Conservation (phyloP, 2,113 vertebrate species). For the Phoxinus phoxinus region DNA sequence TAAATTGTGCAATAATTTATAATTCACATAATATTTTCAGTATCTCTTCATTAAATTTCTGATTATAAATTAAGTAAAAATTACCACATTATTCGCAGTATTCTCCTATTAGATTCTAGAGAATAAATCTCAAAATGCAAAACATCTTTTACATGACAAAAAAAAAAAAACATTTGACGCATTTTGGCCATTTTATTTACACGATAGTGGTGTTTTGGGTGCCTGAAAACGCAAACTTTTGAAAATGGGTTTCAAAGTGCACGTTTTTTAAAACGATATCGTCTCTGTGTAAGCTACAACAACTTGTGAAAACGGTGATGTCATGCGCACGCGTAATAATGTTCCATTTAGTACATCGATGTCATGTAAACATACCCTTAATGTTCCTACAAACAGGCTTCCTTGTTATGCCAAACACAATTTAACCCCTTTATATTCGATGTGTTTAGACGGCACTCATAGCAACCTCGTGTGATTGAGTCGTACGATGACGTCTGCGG, state of each 20-base stretch:
- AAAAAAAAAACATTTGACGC: no score
- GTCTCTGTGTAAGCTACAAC: no score
- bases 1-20: neutral
- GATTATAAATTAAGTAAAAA: neutral
- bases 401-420: neutral
- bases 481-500: neutral
- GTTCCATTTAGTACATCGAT: no score
- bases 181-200: no score
- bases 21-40: neutral
- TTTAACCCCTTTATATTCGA: neutral
- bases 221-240: no score
- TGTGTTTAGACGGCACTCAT: conserved; percentile 55
- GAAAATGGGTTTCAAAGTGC: no score
- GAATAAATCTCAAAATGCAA: neutral
- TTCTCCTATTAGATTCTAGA: no score
- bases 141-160: neutral
- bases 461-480: conserved; percentile 13
- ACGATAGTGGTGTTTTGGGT: no score
- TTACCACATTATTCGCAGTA: no score
- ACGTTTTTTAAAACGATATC: no score
- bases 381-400: neutral
- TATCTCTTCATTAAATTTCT: neutral
- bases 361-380: neutral
- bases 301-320: no score
- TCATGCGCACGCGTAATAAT: no score